Conservation (phyloP, 2,797 vertebrate genomes). For the Rhyacichthys aspro region DNA sequence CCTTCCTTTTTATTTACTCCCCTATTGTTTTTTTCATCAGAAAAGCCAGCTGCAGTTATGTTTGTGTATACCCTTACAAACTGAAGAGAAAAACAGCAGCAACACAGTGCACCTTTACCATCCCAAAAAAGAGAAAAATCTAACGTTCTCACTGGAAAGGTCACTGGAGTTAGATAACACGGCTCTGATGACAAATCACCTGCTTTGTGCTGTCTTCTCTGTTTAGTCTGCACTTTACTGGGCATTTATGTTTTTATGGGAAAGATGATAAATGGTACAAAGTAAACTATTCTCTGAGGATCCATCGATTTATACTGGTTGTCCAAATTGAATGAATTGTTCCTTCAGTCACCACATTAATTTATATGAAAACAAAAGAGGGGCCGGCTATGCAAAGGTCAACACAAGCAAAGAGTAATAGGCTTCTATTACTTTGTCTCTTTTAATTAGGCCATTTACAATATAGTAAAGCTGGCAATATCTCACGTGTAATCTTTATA, state of each 20-base stretch:
- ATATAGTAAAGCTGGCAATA: not conserved
- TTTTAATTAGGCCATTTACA: not conserved
- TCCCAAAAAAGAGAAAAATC: constrained; percentile 28
- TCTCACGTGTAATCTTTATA: too few relatives aligned
- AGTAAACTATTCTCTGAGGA: constrained; percentile 33
- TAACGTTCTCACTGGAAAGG: constrained; percentile 49
- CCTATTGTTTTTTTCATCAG: constrained; percentile 6
- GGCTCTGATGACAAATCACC: constrained; percentile 60
- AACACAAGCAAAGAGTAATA: too few relatives aligned
- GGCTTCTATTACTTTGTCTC: not conserved
- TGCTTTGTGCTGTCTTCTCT: constrained; percentile 38
- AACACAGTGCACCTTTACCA: constrained; percentile 28
- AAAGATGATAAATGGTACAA: constrained; percentile 40
- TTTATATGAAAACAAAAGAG: constrained; percentile 21
- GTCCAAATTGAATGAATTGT: constrained; percentile 30
- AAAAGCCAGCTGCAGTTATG: not conserved
- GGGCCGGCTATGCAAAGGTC: constrained; percentile 17
- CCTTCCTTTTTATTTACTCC: too few relatives aligned
- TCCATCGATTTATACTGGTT: constrained; percentile 46
- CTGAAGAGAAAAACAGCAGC: not conserved
- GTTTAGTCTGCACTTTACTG: constrained; percentile 40
- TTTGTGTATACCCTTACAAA: constrained; percentile 22
- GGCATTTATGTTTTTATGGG: constrained; percentile 16
- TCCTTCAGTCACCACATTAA: not conserved
- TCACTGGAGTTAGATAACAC: constrained; percentile 48